Percentiles rank a stretch among this genome's conserved stretches.
Conservation (phyloP, 1,140 invertebrate species). For the Trissolcus basalis region DNA sequence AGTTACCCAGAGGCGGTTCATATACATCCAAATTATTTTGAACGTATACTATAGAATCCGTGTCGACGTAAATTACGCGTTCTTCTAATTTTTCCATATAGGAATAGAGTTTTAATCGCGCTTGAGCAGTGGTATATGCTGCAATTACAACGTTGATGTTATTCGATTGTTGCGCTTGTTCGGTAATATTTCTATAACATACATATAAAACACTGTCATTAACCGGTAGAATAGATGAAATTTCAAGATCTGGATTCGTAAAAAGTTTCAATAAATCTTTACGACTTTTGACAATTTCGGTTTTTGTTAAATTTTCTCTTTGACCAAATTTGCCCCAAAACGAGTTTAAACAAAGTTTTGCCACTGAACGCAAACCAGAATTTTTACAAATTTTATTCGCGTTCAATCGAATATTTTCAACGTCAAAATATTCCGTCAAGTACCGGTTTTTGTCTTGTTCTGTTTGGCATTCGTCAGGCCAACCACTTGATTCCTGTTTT, state of each 20-base stretch:
- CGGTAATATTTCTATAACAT: constrained; percentile 49
- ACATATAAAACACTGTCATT: constrained; percentile 60
- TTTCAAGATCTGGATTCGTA: constrained; percentile 47
- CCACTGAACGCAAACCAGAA: too few relatives aligned
- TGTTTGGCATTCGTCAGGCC: too few relatives aligned
- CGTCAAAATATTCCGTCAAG: too few relatives aligned
- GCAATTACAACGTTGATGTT: constrained; percentile 67
- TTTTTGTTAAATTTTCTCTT: constrained; percentile 56
- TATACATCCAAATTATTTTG: constrained; percentile 14
- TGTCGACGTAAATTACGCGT: constrained; percentile 71
- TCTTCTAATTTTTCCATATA: constrained; percentile 64
- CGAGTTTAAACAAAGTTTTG: constrained; percentile 46
- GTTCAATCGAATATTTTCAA: too few relatives aligned
- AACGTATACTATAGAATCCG: constrained; percentile 66
- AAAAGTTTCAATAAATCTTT: constrained; percentile 60
- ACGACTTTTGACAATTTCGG: constrained; percentile 54
- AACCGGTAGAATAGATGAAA: constrained; percentile 37
- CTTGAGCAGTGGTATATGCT: constrained; percentile 69
- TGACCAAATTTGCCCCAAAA: constrained; percentile 69
- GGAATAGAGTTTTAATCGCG: constrained; percentile 68
- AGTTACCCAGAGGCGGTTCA: constrained; percentile 49
- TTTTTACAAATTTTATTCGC: too few relatives aligned
- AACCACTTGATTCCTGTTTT: too few relatives aligned
- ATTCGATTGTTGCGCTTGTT: constrained; percentile 2
- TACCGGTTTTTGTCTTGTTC: too few relatives aligned